Percentiles rank a stretch among this genome's conserved stretches.
Evolutionary conservation across 2,113 vertebrate genomes (phyloP).

Genomic region (Cervus canadensis): DNA sequence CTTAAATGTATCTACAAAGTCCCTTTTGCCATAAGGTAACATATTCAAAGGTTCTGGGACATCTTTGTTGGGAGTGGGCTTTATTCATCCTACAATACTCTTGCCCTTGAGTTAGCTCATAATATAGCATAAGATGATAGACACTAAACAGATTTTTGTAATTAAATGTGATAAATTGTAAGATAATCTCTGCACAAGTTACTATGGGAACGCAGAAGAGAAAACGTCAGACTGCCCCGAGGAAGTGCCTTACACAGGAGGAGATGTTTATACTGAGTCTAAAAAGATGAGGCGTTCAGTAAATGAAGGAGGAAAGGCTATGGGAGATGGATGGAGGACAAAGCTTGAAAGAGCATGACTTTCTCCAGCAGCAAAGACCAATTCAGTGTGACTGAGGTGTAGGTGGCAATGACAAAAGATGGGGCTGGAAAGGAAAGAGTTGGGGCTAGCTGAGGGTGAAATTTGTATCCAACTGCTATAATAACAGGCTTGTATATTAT

Average conservation of each 20-base stretch:
- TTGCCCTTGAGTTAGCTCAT: not conserved
- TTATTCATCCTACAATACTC: not conserved
- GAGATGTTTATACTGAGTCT: not conserved
- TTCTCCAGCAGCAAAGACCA: not conserved
- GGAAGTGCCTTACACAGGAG: not conserved
- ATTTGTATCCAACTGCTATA: not conserved
- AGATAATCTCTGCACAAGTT: not conserved
- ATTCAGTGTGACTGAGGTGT: not conserved
- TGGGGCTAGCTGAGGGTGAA: not conserved
- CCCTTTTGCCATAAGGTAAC: not conserved
- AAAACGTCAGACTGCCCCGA: not conserved
- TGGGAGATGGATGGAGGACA: not conserved
- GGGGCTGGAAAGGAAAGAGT: not conserved
- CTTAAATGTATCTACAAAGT: not conserved
- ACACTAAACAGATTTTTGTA: not conserved
- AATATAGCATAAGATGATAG: not conserved
- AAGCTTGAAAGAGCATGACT: not conserved
- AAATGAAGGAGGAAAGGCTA: not conserved
- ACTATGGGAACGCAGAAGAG: not conserved
- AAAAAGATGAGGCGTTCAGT: not conserved
- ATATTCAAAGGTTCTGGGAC: not conserved
- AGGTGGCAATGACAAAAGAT: not conserved
- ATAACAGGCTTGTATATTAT: not conserved
- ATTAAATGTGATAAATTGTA: not conserved
- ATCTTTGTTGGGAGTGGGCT: not conserved